Evolutionary conservation across 2,888 invertebrate species (phyloP).

Genomic region (Galeopsomyia nigrocyanea): DNA sequence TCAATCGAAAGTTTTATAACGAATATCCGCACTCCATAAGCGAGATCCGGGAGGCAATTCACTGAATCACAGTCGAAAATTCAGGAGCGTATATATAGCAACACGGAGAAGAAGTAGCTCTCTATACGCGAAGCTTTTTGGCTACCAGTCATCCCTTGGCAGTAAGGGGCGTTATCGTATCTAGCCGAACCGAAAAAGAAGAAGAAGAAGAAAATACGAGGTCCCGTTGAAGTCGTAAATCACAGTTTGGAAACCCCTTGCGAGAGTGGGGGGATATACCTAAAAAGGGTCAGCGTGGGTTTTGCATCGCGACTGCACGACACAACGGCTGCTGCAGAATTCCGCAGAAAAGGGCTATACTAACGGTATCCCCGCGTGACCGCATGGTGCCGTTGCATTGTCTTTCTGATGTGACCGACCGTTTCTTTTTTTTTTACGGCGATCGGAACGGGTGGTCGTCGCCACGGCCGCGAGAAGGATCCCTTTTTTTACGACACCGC

Average conservation of each 20-base stretch:
- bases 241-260: slow-evolving; percentile 35
- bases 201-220: slow-evolving; percentile 20
- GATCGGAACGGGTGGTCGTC: slow-evolving; percentile 60
- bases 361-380: slow-evolving; percentile 54
- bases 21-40: too few relatives aligned
- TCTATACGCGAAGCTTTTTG: too few relatives aligned
- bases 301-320: slow-evolving; percentile 27
- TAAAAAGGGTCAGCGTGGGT: slow-evolving; percentile 45
- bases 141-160: too few relatives aligned
- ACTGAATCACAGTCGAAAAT: too few relatives aligned
- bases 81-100: too few relatives aligned
- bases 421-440: slow-evolving; percentile 64
- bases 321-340: slow-evolving; percentile 47
- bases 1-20: too few relatives aligned
- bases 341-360: slow-evolving; percentile 18
- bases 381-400: slow-evolving; percentile 48
- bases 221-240: slow-evolving; percentile 46
- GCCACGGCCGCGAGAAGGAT: slow-evolving; percentile 58
- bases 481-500: slow-evolving; percentile 58
- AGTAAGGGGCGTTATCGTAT: slow-evolving; percentile 13
- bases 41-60: too few relatives aligned
- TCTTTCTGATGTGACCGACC: slow-evolving; percentile 41
- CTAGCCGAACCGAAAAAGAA: not conserved
- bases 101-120: too few relatives aligned
- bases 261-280: not conserved